Conservation (phyloP, 2,113 vertebrate genomes). For the Phaethornis superciliosus region DNA sequence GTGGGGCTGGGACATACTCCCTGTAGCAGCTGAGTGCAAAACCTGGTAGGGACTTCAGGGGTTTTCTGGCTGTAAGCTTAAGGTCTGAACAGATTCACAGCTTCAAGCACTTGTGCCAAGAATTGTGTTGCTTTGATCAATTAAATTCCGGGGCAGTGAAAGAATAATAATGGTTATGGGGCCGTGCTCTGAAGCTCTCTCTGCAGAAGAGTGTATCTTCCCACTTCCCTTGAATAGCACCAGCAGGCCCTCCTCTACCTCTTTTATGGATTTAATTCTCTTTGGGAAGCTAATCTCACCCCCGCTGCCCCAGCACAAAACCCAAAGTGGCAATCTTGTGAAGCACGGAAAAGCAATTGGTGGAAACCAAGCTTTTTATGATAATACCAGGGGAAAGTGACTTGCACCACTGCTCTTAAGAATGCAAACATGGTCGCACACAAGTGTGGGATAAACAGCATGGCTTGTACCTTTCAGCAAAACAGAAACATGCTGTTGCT, state of each 20-base stretch:
- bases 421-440: constrained; percentile 13
- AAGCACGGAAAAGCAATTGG: constrained; percentile 53
- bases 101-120: constrained; percentile 56
- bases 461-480: constrained; percentile 10
- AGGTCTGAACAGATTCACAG: constrained; percentile 22
- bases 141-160: constrained; percentile 55
- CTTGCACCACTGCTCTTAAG: constrained; percentile 53
- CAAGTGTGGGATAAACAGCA: not conserved
- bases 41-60: not conserved
- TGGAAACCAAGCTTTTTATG: constrained; percentile 38
- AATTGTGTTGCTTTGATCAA: constrained; percentile 63
- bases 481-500: not conserved
- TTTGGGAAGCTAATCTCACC: constrained; percentile 62
- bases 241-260: constrained; percentile 45
- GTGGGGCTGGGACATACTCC: not conserved
- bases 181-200: not conserved
- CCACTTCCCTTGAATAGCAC: constrained; percentile 50
- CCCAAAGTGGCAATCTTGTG: constrained; percentile 60
- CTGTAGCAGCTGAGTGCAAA: not conserved
- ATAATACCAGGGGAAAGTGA: constrained; percentile 40
- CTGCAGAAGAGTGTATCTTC: constrained; percentile 54
- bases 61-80: not conserved
- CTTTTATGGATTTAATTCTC: constrained; percentile 62
- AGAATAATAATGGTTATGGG: constrained; percentile 47
- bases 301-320: constrained; percentile 57